Conservation (phyloP, 2,888 invertebrate species). For the Macrosiphum euphorbiae region DNA sequence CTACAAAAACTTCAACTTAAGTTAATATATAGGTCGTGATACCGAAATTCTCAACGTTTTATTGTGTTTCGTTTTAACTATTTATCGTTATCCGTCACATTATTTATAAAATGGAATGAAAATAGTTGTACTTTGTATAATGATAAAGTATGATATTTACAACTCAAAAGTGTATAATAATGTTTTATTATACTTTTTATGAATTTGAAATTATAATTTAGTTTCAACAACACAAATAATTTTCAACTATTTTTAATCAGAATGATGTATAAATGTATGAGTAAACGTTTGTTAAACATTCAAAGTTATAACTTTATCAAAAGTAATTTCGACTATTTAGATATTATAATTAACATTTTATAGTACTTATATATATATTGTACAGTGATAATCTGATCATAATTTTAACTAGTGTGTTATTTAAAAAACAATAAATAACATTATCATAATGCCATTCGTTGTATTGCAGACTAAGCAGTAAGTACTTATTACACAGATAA, state of each 20-base stretch:
- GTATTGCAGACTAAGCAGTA: too few species aligned
- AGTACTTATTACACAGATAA: too few species aligned
- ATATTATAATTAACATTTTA: too few species aligned
- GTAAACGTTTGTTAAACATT: neutral
- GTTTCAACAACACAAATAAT: neutral
- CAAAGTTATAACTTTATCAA: too few species aligned
- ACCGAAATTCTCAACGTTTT: neutral
- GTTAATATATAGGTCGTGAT: neutral
- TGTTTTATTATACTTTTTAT: neutral
- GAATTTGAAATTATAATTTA: neutral
- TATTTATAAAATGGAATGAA: constrained; percentile 20
- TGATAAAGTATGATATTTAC: neutral
- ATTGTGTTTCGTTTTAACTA: neutral
- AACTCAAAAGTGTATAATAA: neutral
- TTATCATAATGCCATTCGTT: too few species aligned
- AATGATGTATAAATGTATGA: neutral
- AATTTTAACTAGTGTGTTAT: too few species aligned
- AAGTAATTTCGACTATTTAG: too few species aligned
- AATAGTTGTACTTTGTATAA: neutral
- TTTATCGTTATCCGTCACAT: constrained; percentile 4
- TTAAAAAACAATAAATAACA: too few species aligned
- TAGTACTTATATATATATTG: too few species aligned
- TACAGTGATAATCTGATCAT: too few species aligned
- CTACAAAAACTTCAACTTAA: neutral
- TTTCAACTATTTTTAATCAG: neutral